A percentile compares a stretch with the other conserved stretches of the same genome.
These are phyloP conservation scores for Pterocles burchelli DNA, from an alignment of 2,113 vertebrate species.

Conservation along the genomic window DNA sequence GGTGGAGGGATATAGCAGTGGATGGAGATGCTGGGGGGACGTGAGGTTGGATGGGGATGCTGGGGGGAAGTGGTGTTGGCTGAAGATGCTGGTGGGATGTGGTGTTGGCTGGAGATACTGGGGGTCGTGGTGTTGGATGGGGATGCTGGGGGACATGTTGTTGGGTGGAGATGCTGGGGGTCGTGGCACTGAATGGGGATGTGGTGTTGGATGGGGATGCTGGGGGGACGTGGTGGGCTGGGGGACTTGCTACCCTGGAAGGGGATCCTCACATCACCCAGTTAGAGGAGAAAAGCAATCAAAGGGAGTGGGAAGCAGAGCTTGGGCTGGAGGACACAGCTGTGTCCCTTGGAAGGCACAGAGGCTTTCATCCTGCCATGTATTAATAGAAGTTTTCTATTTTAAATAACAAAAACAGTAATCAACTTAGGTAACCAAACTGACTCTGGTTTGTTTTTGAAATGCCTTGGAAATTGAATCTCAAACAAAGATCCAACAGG, in stretches of 20 bases:
- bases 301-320: background rate
- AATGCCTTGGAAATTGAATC: background rate
- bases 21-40: too few relatives aligned
- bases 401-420: background rate
- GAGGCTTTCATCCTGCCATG: background rate
- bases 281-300: background rate
- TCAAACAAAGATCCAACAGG: background rate
- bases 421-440: background rate
- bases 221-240: background rate
- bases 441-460: background rate
- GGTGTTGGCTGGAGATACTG: too few relatives aligned
- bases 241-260: background rate
- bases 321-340: background rate
- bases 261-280: background rate
- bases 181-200: too few relatives aligned
- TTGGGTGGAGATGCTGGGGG: too few relatives aligned
- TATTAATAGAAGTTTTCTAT: background rate
- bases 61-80: too few relatives aligned
- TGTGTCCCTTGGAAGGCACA: background rate
- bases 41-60: too few relatives aligned
- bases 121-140: too few relatives aligned
- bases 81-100: too few relatives aligned
- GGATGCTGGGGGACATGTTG: too few relatives aligned
- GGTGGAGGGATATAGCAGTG: too few relatives aligned
- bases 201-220: too few relatives aligned